A percentile compares a stretch with the other conserved stretches of the same genome.
Evolutionary conservation across 2,888 invertebrate species (phyloP).

Genomic region (Xylota sylvarum): DNA sequence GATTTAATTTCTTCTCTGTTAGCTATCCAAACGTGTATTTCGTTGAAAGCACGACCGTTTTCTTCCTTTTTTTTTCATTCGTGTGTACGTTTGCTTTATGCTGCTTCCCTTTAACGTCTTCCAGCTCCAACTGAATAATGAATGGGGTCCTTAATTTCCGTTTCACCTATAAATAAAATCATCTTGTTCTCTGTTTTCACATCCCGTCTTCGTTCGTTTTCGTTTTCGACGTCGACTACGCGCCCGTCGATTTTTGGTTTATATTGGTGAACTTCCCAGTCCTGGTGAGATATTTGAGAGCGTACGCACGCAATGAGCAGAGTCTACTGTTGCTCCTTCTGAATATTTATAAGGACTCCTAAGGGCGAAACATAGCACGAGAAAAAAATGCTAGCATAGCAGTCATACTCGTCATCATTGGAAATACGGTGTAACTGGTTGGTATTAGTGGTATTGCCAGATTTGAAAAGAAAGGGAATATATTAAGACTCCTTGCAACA

Average conservation of each 20-base stretch:
- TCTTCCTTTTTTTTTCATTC: slow-evolving; percentile 12
- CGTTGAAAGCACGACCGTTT: slow-evolving; percentile 22
- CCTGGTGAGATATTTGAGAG: not conserved
- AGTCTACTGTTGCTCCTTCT: slow-evolving; percentile 36
- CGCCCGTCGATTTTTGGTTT: slow-evolving; percentile 22
- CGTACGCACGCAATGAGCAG: slow-evolving; percentile 1
- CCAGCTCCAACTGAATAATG: slow-evolving; percentile 66
- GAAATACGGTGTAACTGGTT: slow-evolving; percentile 18
- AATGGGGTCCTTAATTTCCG: slow-evolving; percentile 73
- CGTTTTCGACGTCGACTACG: slow-evolving; percentile 5
- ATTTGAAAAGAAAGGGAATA: not conserved
- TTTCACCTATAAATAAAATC: slow-evolving; percentile 70
- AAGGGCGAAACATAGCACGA: slow-evolving; percentile 2
- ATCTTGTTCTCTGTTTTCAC: slow-evolving; percentile 59
- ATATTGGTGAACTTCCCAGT: slow-evolving; percentile 14
- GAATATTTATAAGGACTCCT: slow-evolving; percentile 36
- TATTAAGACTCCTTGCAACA: not conserved
- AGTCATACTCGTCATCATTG: slow-evolving; percentile 30
- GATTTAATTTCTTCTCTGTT: slow-evolving; percentile 66
- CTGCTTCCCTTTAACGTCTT: slow-evolving; percentile 19
- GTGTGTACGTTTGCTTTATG: slow-evolving; percentile 11
- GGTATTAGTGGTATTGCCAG: not conserved
- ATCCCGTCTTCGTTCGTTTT: slow-evolving; percentile 26
- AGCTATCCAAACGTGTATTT: slow-evolving; percentile 49
- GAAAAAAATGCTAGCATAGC: slow-evolving; percentile 1